Evolutionary conservation across 2,113 vertebrate genomes (phyloP).

Genomic region (Lathamus discolor): DNA sequence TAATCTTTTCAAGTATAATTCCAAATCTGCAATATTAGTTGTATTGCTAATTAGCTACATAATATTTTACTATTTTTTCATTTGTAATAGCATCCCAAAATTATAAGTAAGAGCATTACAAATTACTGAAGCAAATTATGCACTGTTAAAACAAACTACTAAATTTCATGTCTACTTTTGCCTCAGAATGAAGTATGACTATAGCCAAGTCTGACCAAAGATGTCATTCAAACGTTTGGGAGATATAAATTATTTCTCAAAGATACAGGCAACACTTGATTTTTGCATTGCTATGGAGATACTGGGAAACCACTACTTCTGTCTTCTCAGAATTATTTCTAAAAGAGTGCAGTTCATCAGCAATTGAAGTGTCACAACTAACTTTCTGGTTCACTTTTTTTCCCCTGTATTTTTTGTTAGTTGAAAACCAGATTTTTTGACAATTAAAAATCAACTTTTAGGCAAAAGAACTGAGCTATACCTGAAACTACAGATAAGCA

Average conservation of each 20-base stretch:
- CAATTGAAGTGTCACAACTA: background rate
- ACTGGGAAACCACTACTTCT: background rate
- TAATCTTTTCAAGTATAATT: conserved; percentile 90
- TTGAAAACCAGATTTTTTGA: background rate
- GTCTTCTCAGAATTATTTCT: background rate
- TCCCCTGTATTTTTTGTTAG: background rate
- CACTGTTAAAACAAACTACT: background rate
- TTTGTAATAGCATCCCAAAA: background rate
- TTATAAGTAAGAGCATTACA: background rate
- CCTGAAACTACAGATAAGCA: background rate
- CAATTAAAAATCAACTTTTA: background rate
- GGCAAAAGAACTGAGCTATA: background rate
- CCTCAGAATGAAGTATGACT: background rate
- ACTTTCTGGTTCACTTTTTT: background rate
- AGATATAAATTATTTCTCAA: background rate
- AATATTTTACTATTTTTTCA: background rate
- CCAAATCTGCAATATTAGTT: conserved; percentile 80
- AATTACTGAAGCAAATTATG: background rate
- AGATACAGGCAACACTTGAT: background rate
- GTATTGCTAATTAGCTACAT: background rate
- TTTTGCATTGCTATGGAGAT: background rate
- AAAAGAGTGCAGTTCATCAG: background rate
- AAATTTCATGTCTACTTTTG: background rate
- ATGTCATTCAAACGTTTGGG: background rate
- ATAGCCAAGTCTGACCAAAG: background rate